phyloP scores from a whole-genome alignment of 1,140 invertebrate genomes.

The Drosophila rufa region DNA sequence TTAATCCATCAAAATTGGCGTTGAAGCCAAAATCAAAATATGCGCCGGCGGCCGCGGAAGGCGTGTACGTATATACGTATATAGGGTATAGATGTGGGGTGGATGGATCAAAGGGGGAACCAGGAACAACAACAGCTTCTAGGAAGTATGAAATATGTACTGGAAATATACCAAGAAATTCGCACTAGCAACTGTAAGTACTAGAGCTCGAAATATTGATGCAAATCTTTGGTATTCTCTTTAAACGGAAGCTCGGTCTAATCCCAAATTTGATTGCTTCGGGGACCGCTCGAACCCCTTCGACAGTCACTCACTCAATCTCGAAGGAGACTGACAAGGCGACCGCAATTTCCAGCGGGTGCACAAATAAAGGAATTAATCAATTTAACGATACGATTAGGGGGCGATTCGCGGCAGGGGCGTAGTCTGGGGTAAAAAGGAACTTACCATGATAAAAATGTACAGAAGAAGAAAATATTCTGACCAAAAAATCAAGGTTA shows the following conservation, averaged over 20 bases:
- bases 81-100: background rate
- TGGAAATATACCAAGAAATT: slow-evolving; percentile 13
- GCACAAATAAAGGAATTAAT: slow-evolving; percentile 75
- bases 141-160: background rate
- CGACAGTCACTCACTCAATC: slow-evolving; percentile 15
- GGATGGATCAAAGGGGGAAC: background rate
- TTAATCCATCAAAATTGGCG: slow-evolving; percentile 73
- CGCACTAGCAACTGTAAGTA: background rate
- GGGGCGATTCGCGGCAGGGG: slow-evolving; percentile 27
- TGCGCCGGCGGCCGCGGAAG: slow-evolving; percentile 21
- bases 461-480: background rate
- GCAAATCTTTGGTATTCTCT: slow-evolving; percentile 19
- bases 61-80: background rate
- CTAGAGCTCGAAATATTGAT: background rate
- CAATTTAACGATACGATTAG: slow-evolving; percentile 75
- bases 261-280: slow-evolving; percentile 23
- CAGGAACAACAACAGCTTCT: background rate
- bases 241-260: slow-evolving; percentile 5
- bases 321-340: slow-evolving; percentile 9
- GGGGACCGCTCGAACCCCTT: slow-evolving; percentile 19
- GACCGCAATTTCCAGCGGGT: slow-evolving; percentile 37
- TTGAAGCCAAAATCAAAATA: slow-evolving; percentile 62
- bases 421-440: background rate
- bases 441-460: background rate
- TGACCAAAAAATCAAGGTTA: background rate